Base-by-base conservation (phyloP, 1,140 invertebrate species). In the Drosophila guanche region DNA sequence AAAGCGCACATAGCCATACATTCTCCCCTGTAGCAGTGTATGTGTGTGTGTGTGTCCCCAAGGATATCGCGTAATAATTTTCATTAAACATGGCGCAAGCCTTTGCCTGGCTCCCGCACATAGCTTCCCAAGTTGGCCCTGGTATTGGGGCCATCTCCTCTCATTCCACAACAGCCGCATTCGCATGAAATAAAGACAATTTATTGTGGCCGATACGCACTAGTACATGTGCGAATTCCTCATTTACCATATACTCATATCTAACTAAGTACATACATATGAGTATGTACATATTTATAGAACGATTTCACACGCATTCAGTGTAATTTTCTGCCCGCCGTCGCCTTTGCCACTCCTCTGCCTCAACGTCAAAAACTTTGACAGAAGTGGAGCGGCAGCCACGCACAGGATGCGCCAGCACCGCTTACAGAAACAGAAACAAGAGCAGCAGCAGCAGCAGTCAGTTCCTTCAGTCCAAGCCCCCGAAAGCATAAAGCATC, bases 1-100 rank as follows among this genome's bases (percentile, higher is more conserved):
- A 74, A 57, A 69, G 73, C 61, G 79, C 81, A 76, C 63, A 81
- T 86, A 66, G 80, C 67, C 74, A 60, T 84, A 84, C 75, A 78
- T 72, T 47, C 70, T 65, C 20, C 53, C 41, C 46, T 46, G 53
- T 22, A 16, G n/a, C 40, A 57, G 56, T 62, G 50, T 52, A 40
- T 48, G 33, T 58, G 20, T 51, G 33, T 16, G 47, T 48, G 46
- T 52, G 40, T 57, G 53, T 73, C 81, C 72, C 81, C 76, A 86
- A 85, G 80, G 81, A 80, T 80, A 80, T 81, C 73, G 74, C 81
- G 61, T 77, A 77, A 86, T 81, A 77, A 77, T 85, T 85, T 84
- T 76, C 71, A 84, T 84, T 85, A 84, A 84, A 78, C 75, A 83
- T 74, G 79, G 75, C 72, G 61, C 75, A 71, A 70, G 57, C 74